Percentiles rank a stretch among this genome's conserved stretches.
phyloP scores from a whole-genome alignment of 1,140 invertebrate species.

The Nautilus pompilius region DNA sequence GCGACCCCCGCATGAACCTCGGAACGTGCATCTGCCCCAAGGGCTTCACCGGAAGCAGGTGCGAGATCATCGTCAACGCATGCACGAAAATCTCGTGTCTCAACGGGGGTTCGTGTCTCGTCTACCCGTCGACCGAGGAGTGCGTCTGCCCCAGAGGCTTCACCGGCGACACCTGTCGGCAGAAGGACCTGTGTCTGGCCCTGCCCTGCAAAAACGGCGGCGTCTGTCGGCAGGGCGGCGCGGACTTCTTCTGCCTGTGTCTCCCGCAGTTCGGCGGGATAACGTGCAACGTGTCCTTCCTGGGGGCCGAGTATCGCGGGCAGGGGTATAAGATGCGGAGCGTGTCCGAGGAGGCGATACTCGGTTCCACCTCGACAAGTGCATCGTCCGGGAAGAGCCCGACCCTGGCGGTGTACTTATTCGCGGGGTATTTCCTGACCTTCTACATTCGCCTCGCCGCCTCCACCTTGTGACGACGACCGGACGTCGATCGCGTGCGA shows the following conservation, averaged over 20 bases:
- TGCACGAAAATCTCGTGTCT: slow-evolving; percentile 22
- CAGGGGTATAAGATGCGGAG: neutral
- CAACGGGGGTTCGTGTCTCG: slow-evolving; percentile 22
- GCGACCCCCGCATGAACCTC: slow-evolving; percentile 18
- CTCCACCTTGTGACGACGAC: no score
- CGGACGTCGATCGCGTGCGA: no score
- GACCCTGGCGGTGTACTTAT: no score
- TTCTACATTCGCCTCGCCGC: no score
- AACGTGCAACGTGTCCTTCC: neutral
- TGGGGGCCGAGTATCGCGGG: neutral
- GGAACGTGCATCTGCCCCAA: slow-evolving; percentile 8
- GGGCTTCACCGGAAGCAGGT: slow-evolving; percentile 19
- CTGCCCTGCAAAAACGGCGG: slow-evolving; percentile 26
- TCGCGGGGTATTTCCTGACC: no score
- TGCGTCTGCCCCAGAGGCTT: slow-evolving; percentile 20
- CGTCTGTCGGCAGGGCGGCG: slow-evolving; percentile 3
- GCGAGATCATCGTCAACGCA: slow-evolving; percentile 23
- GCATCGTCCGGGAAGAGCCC: no score
- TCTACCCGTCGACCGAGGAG: slow-evolving; percentile 3
- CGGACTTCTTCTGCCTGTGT: neutral
- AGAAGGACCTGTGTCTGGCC: slow-evolving; percentile 15
- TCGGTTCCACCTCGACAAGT: no score
- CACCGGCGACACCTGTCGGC: slow-evolving; percentile 21
- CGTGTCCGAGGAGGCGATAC: neutral
- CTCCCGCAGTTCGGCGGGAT: neutral